Base-by-base conservation (phyloP, 2,888 invertebrate genomes). In the Adelognathus sp. region DNA sequence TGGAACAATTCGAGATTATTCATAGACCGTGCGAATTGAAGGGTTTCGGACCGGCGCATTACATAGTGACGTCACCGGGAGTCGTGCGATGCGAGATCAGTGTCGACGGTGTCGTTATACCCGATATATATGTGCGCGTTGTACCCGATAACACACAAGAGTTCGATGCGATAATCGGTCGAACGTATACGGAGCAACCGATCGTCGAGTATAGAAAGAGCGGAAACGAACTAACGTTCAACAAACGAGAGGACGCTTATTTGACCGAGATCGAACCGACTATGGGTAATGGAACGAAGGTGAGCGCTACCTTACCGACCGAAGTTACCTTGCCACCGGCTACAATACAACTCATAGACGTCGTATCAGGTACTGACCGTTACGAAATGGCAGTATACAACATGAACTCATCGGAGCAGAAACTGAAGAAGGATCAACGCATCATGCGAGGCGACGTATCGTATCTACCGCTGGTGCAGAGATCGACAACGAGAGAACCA, bases 91-190 rank as follows among this genome's bases (percentile, higher is more conserved):
- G 21, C 1, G 41, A 41, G 1, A 44, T 72, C 3, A 21, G 11
- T 3, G 36, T 54, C 21, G 54, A 72, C 24, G 54, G 41, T 0
- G 63, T 72, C 1, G 5, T 39, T 2, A 24, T 71, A 2, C 52
- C 71, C 1, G 52, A 61, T 4, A 27, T 71, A 3, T 16, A 41
- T 1, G 21, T 71, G 2, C 41, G 54, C 6, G 24, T 63, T 9
- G 72, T 56, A 3, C 72, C 54, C 1, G 72, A 72, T 9, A 33
- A 71, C 9, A 44, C 72, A 1, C 72, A 72, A 24, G 14, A 14
- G 0, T 56, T 29, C 6, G 60, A 72, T 14, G 54, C 44, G 14
- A 52, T 63, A 3, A 72, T 72, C 5, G 72, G 72, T 1, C 54
- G 72, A 7, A 54, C 61, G 3, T 72, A n/a, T 18, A 72, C 72